These are phyloP conservation scores for Neodontobutis hainanensis DNA, from an alignment of 2,113 vertebrate genomes.

Conservation along the genomic window DNA sequence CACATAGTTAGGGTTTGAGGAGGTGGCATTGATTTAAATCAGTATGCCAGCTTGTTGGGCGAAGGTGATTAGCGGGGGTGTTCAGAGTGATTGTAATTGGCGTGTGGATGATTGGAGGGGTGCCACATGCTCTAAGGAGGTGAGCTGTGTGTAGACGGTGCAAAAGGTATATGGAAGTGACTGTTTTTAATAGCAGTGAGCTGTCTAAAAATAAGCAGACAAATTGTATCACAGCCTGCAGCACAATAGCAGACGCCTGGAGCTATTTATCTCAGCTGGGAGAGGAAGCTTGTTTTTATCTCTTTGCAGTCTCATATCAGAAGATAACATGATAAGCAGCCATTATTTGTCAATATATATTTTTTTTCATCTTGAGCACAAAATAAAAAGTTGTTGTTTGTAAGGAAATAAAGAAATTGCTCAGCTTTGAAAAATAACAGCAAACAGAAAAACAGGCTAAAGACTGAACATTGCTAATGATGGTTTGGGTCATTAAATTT, in stretches of 20 bases:
- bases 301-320: neutral
- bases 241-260: constrained; percentile 17
- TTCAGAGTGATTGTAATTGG: constrained; percentile 65
- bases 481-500: no score
- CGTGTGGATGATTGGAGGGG: constrained; percentile 50
- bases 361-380: neutral
- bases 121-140: constrained; percentile 31
- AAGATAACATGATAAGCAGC: constrained; percentile 17
- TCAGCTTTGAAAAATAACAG: neutral
- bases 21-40: constrained; percentile 53
- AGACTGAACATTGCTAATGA: no score
- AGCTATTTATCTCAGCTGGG: constrained; percentile 10
- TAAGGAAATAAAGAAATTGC: no score
- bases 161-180: neutral
- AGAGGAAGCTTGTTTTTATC: constrained; percentile 5
- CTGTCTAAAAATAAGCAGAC: constrained; percentile 20
- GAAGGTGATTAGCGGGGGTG: constrained; percentile 52
- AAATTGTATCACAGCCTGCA: constrained; percentile 5
- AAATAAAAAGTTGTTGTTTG: neutral
- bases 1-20: constrained; percentile 40
- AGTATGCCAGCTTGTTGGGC: constrained; percentile 37
- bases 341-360: neutral
- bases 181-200: constrained; percentile 5
- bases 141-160: constrained; percentile 12
- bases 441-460: neutral